Evolutionary conservation across 1,140 invertebrate species (phyloP).

Genomic region (Lordiphosa mommai): DNA sequence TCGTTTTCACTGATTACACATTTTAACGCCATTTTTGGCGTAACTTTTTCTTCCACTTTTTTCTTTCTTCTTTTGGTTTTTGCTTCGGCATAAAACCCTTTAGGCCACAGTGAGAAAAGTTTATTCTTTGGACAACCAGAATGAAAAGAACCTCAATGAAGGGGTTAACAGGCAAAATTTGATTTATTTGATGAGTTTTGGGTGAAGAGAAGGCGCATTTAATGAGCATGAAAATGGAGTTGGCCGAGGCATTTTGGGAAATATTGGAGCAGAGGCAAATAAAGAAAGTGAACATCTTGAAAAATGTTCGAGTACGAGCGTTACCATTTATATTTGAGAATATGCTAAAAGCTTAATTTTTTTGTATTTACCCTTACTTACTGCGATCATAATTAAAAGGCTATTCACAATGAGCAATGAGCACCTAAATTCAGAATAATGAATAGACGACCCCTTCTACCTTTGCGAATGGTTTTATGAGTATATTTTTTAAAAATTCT

Average conservation of each 20-base stretch:
- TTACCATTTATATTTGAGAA: no score
- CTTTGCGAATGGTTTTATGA: no score
- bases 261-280: background rate
- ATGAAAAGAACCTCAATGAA: slow-evolving; percentile 63
- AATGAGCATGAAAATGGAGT: slow-evolving; percentile 68
- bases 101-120: slow-evolving; percentile 49
- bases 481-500: no score
- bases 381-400: no score
- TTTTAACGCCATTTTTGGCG: slow-evolving; percentile 71
- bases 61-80: slow-evolving; percentile 18
- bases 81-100: slow-evolving; percentile 43
- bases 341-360: no score
- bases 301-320: no score
- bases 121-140: slow-evolving; percentile 22
- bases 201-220: slow-evolving; percentile 52
- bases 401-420: no score
- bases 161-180: slow-evolving; percentile 74
- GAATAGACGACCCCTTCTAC: no score
- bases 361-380: no score
- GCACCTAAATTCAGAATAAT: no score
- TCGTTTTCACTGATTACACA: slow-evolving; percentile 65
- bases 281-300: no score
- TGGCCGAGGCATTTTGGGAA: slow-evolving; percentile 7
- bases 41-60: slow-evolving; percentile 34
- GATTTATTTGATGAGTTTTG: slow-evolving; percentile 75